A percentile compares a stretch with the other conserved stretches of the same genome.
Evolutionary conservation across 2,113 vertebrate species (phyloP).

Genomic region (Arvicanthis niloticus): DNA sequence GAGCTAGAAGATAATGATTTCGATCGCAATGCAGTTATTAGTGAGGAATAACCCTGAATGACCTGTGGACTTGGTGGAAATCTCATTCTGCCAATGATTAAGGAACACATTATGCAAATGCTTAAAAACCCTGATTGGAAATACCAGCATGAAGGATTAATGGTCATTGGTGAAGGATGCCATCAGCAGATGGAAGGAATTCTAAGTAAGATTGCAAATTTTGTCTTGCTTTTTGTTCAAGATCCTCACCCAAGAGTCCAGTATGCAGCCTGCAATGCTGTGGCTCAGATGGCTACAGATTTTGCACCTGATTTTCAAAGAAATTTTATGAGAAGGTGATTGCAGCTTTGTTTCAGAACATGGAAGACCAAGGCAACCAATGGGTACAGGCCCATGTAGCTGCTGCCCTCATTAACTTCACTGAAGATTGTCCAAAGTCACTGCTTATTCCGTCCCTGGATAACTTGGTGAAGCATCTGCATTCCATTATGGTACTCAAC

Average conservation of each 20-base stretch:
- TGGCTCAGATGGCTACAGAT: constrained; percentile 99
- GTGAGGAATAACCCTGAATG: constrained; percentile 97
- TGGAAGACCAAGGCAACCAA: constrained; percentile 98
- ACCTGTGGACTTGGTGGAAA: constrained; percentile 98
- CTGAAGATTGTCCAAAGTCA: constrained; percentile 98
- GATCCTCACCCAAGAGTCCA: constrained; percentile 97
- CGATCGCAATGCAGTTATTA: constrained; percentile 98
- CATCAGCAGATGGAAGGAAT: constrained; percentile 99
- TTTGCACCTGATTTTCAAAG: constrained; percentile 98
- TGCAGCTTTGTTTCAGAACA: constrained; percentile 95
- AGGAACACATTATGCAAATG: constrained; percentile 99
- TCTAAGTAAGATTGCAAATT: constrained; percentile 97
- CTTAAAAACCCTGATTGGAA: constrained; percentile 99
- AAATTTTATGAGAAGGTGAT: constrained; percentile 99
- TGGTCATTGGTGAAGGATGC: constrained; percentile 99
- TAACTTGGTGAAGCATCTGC: constrained; percentile 96
- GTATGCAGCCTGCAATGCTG: constrained; percentile 97
- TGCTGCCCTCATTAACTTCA: constrained; percentile 98
- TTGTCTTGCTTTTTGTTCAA: constrained; percentile 96
- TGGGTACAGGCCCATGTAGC: constrained; percentile 98
- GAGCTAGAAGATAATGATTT: constrained; percentile 98
- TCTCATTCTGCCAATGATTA: constrained; percentile 98
- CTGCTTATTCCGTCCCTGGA: constrained; percentile 96
- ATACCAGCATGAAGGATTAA: constrained; percentile 96
- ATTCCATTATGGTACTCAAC: constrained; percentile 97